Conservation (phyloP, 2,113 vertebrate genomes). For the Rhea americana region DNA sequence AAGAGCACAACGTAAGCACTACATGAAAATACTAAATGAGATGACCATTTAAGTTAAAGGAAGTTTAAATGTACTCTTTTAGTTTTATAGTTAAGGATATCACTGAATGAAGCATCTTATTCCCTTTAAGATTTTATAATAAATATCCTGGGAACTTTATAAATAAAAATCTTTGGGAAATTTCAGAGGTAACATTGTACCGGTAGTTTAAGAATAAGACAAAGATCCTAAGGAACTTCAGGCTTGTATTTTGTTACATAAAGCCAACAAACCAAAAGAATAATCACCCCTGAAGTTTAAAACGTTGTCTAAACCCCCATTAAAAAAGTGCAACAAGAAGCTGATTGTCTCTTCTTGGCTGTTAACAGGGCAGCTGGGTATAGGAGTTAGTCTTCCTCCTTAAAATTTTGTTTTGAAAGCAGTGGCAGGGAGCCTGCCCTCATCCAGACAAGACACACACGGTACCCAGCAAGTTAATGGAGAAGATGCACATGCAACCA, state of each 20-base stretch:
- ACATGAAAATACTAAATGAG: not conserved
- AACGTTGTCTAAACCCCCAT: not conserved
- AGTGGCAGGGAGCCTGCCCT: not conserved
- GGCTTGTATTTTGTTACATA: not conserved
- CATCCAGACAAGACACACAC: not conserved
- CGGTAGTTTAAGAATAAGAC: not conserved
- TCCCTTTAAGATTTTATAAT: not conserved
- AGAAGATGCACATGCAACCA: not conserved
- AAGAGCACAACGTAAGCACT: not conserved
- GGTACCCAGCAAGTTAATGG: not conserved
- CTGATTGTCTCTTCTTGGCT: not conserved
- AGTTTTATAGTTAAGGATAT: not conserved
- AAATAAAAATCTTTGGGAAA: constrained; percentile 60
- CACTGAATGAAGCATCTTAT: not conserved
- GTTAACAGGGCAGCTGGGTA: not conserved
- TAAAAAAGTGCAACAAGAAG: not conserved
- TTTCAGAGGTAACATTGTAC: constrained; percentile 42
- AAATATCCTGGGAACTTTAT: not conserved
- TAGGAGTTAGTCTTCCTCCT: not conserved
- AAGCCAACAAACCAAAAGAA: not conserved
- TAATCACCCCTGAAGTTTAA: not conserved
- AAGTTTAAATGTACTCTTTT: not conserved
- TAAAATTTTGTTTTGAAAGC: not conserved
- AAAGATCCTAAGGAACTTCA: not conserved
- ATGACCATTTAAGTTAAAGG: not conserved